These are phyloP conservation scores for Upupa epops DNA, from an alignment of 2,113 vertebrate species.

Conservation along the genomic window DNA sequence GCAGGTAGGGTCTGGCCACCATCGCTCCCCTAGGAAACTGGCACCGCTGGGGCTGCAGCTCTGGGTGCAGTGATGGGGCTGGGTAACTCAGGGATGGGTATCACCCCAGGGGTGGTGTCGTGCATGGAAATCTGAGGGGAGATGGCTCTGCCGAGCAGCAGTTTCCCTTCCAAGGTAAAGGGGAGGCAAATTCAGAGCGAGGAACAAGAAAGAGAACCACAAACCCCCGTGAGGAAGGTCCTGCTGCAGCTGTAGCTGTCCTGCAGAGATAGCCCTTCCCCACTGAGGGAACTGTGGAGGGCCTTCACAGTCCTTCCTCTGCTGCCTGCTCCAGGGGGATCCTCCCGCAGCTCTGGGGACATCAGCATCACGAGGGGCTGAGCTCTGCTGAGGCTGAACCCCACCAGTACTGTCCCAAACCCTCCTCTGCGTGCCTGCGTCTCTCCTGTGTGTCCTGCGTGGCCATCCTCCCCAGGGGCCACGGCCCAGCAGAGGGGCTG, in stretches of 20 bases:
- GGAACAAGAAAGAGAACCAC: not conserved
- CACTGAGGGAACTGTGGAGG: not conserved
- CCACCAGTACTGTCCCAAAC: not conserved
- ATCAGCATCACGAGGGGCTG: not conserved
- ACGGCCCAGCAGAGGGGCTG: accelerated
- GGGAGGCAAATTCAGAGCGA: not conserved
- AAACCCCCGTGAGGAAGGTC: not conserved
- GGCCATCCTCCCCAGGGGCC: not conserved
- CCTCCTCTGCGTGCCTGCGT: not conserved
- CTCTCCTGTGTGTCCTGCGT: not conserved
- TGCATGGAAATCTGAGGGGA: not conserved
- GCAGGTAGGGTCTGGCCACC: constrained; percentile 74
- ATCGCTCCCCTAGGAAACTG: not conserved
- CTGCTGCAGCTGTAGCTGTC: not conserved
- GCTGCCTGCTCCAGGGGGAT: not conserved
- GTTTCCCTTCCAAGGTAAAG: not conserved
- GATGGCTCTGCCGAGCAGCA: not conserved
- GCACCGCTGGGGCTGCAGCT: accelerated
- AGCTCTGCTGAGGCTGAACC: not conserved
- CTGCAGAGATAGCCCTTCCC: not conserved
- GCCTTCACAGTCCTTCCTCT: not conserved
- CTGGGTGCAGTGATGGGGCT: not conserved
- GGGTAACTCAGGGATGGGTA: not conserved
- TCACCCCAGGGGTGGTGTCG: accelerated
- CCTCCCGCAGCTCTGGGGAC: not conserved